Evolutionary conservation across 2,113 vertebrate genomes (phyloP).

Genomic region (Osmerus mordax): DNA sequence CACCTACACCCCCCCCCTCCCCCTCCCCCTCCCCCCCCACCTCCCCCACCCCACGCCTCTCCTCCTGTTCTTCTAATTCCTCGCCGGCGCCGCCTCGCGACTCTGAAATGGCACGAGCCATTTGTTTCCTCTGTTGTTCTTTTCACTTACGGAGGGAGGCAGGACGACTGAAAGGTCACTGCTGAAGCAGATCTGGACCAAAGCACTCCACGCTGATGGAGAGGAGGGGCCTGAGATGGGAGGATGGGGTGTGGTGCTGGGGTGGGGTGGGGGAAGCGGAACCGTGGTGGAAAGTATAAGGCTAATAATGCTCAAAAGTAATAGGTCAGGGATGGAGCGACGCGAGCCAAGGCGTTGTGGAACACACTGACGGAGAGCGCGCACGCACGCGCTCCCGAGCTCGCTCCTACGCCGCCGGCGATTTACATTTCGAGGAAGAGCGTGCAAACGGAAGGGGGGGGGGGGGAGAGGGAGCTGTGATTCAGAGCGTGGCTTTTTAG

Average conservation of each 20-base stretch:
- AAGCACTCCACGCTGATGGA: constrained; percentile 43
- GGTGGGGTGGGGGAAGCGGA: neutral
- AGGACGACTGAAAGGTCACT: constrained; percentile 37
- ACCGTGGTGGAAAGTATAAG: constrained; percentile 6
- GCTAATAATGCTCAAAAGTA: constrained; percentile 22
- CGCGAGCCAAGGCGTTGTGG: constrained; percentile 14
- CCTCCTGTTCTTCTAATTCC: constrained; percentile 42
- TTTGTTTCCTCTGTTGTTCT: constrained; percentile 50
- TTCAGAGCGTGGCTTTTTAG: constrained; percentile 18
- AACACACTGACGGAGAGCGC: neutral
- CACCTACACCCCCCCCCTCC: constrained; percentile 57
- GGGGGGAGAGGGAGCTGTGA: constrained; percentile 19
- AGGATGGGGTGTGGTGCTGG: neutral
- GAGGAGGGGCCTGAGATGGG: constrained; percentile 6
- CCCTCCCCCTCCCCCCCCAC: constrained; percentile 14
- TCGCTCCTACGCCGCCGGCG: constrained; percentile 23
- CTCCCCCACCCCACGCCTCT: constrained; percentile 37
- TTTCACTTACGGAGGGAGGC: constrained; percentile 52
- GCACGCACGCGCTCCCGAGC: constrained; percentile 14
- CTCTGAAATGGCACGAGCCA: constrained; percentile 59
- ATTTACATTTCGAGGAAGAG: constrained; percentile 50
- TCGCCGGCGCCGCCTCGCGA: constrained; percentile 35
- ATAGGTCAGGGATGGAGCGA: constrained; percentile 22
- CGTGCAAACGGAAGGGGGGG: constrained; percentile 38
- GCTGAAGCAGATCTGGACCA: constrained; percentile 39